Conservation (phyloP, 2,797 vertebrate genomes). For the Lepus townsendii region DNA sequence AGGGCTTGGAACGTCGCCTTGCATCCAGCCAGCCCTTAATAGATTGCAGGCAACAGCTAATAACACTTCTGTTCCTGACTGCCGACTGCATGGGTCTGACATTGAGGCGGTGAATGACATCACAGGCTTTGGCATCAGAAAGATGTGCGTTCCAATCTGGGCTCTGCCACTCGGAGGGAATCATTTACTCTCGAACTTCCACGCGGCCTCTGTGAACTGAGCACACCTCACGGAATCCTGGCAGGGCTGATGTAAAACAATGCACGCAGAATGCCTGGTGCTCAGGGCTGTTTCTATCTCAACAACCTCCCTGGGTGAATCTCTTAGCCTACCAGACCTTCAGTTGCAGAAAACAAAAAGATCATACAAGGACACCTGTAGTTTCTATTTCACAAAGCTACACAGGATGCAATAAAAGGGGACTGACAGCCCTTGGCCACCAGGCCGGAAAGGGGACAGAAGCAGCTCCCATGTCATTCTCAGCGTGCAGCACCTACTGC, state of each 20-base stretch:
- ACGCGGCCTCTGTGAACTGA: background rate
- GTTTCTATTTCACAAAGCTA: background rate
- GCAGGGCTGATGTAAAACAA: rapidly evolving
- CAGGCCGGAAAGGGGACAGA: background rate
- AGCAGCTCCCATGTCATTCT: background rate
- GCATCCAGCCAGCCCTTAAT: rapidly evolving
- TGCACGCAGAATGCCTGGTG: rapidly evolving
- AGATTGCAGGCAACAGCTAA: background rate
- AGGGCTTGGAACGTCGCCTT: background rate
- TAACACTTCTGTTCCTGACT: background rate
- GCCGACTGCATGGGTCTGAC: rapidly evolving
- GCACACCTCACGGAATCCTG: background rate
- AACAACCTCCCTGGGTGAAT: background rate
- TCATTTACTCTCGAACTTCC: background rate
- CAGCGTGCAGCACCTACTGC: background rate
- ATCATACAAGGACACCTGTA: background rate
- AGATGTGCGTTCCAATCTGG: background rate
- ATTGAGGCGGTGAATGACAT: background rate
- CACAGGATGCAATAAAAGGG: background rate
- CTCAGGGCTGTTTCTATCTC: background rate
- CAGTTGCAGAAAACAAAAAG: background rate
- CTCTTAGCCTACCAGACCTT: background rate
- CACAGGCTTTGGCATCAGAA: no score
- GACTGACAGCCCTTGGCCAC: background rate
- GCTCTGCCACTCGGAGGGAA: background rate